Conservation (phyloP, 2,888 invertebrate genomes). For the Micoletzkya japonica region DNA sequence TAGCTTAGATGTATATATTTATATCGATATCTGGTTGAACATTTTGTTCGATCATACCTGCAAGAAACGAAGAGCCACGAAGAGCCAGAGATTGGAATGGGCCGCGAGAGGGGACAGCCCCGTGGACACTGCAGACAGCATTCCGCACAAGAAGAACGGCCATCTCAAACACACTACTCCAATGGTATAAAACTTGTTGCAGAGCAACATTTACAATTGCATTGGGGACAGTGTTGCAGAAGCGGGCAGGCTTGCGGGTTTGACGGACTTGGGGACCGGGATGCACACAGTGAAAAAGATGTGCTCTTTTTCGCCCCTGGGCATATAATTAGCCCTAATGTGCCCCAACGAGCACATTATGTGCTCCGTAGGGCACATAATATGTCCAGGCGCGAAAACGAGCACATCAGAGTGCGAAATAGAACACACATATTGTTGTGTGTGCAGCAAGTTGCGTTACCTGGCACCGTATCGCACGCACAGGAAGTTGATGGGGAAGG, state of each 20-base stretch:
- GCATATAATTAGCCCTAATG: no score
- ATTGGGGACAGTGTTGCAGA: background rate
- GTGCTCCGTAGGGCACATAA: no score
- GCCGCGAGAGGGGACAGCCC: slow-evolving; percentile 19
- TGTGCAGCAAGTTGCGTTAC: slow-evolving; percentile 25
- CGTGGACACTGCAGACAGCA: slow-evolving; percentile 17
- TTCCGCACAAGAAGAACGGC: slow-evolving; percentile 23
- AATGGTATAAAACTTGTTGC: background rate
- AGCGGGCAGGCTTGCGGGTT: background rate
- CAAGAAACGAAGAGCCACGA: slow-evolving; percentile 13
- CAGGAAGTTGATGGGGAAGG: slow-evolving; percentile 50
- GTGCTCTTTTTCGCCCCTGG: no score
- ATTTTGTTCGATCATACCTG: no score
- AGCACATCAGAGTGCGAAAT: no score
- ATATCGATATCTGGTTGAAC: background rate
- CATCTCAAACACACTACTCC: background rate
- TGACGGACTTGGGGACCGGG: background rate
- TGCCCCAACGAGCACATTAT: no score
- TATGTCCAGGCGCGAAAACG: no score
- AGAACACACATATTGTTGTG: background rate
- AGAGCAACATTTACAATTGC: background rate
- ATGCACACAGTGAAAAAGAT: no score
- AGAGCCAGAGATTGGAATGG: slow-evolving; percentile 5
- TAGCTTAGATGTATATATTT: background rate
- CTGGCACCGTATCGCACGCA: slow-evolving; percentile 51